Evolutionary conservation across 1,140 invertebrate genomes (phyloP).

Genomic region (Philopotamus ludificatus): DNA sequence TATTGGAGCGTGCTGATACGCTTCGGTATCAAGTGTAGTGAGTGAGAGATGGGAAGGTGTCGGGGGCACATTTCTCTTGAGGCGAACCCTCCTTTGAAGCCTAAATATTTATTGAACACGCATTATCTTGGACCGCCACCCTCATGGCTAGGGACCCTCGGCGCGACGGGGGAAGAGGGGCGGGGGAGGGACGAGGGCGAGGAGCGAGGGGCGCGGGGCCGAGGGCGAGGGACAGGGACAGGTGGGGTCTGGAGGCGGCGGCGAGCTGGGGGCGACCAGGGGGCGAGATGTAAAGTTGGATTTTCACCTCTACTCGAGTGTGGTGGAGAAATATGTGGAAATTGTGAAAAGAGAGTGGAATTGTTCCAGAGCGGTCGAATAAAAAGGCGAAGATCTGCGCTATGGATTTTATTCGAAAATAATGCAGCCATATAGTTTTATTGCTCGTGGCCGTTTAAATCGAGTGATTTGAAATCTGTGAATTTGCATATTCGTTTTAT

Average conservation of each 20-base stretch:
- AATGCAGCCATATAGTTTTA: too few relatives aligned
- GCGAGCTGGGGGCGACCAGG: neutral
- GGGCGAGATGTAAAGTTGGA: neutral
- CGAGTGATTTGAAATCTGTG: too few relatives aligned
- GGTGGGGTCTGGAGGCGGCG: too few relatives aligned
- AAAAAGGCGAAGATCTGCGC: too few relatives aligned
- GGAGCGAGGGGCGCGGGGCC: neutral
- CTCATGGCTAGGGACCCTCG: neutral
- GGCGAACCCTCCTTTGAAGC: conserved; percentile 23
- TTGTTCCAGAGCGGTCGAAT: too few relatives aligned
- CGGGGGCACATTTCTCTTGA: conserved; percentile 9
- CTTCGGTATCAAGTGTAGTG: conserved; percentile 28
- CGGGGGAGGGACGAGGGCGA: conserved; percentile 15
- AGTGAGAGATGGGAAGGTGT: conserved; percentile 24
- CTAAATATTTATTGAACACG: conserved; percentile 40
- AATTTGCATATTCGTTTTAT: too few relatives aligned
- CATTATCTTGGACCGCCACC: conserved; percentile 37
- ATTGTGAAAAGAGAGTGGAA: too few relatives aligned
- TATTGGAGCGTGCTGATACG: conserved; percentile 24
- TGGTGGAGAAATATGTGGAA: neutral
- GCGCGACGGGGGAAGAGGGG: neutral
- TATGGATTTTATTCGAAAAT: too few relatives aligned
- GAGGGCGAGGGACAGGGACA: too few relatives aligned
- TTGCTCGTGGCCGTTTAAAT: too few relatives aligned
- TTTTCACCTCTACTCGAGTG: neutral